A percentile compares a stretch with the other conserved stretches of the same genome.
Conservation (phyloP, 2,113 vertebrate genomes). For the Limnothrissa miodon region DNA sequence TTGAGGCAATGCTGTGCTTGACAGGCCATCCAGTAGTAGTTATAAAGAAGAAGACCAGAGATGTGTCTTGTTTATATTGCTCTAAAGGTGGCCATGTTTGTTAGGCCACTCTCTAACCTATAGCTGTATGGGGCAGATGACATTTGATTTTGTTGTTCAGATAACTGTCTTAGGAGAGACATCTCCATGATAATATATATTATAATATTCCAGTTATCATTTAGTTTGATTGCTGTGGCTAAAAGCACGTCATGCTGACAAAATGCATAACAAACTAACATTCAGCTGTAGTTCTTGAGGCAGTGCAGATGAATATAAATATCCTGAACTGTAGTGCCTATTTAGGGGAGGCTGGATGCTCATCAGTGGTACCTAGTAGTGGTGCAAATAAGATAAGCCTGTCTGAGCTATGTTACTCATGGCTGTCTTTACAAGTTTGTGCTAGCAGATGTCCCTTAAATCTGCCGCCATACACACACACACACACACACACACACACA, state of each 20-base stretch:
- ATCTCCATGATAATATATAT: neutral
- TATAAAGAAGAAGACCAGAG: neutral
- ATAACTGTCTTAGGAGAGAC: neutral
- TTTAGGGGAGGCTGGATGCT: neutral
- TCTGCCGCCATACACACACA: slow-evolving; percentile 37
- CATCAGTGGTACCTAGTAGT: slow-evolving; percentile 21
- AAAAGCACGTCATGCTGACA: neutral
- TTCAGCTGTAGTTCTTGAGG: no score
- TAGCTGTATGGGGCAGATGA: neutral
- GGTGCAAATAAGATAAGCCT: slow-evolving; percentile 56
- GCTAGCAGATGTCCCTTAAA: slow-evolving; percentile 62
- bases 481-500: slow-evolving; percentile 18
- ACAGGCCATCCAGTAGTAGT: neutral
- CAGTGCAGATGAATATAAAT: no score
- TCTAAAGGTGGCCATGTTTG: neutral
- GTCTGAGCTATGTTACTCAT: slow-evolving; percentile 59
- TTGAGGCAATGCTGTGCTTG: neutral
- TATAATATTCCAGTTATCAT: neutral
- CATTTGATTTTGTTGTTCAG: neutral
- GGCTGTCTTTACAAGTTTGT: slow-evolving; percentile 28
- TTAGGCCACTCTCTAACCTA: neutral
- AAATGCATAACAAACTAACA: no score
- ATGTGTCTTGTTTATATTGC: neutral
- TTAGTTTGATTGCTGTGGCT: neutral
- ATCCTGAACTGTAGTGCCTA: neutral